phyloP scores from a whole-genome alignment of 1,140 invertebrate genomes.

The Saxidomus purpurata region DNA sequence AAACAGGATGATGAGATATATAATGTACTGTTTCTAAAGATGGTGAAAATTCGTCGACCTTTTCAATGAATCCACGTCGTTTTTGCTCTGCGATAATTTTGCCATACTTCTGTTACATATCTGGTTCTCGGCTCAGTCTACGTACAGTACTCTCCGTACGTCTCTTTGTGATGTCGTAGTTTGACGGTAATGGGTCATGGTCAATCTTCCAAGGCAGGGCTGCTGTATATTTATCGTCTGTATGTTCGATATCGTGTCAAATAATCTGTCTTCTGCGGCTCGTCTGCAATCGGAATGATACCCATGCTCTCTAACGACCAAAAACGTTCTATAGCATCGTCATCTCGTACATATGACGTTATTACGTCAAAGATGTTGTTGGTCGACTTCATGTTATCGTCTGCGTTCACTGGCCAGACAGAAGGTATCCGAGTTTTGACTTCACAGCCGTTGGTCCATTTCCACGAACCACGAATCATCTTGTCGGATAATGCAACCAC shows the following conservation, averaged over 20 bases:
- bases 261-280: not conserved
- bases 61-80: not conserved
- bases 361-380: not conserved
- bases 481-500: no score
- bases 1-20: no score
- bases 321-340: not conserved
- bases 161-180: not conserved
- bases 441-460: not conserved
- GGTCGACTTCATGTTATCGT: not conserved
- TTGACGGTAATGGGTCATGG: constrained; percentile 32
- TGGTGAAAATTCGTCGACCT: not conserved
- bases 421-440: not conserved
- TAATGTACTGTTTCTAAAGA: no score
- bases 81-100: not conserved
- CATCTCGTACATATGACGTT: not conserved
- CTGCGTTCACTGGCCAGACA: not conserved
- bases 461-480: no score
- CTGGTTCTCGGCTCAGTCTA: not conserved
- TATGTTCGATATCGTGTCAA: no score
- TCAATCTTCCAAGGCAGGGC: constrained; percentile 20
- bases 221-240: constrained; percentile 16
- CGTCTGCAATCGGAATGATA: not conserved
- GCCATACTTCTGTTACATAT: not conserved
- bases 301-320: not conserved
- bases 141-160: not conserved